Base-by-base conservation (phyloP, 1,140 invertebrate species). In the Orius laevigatus region DNA sequence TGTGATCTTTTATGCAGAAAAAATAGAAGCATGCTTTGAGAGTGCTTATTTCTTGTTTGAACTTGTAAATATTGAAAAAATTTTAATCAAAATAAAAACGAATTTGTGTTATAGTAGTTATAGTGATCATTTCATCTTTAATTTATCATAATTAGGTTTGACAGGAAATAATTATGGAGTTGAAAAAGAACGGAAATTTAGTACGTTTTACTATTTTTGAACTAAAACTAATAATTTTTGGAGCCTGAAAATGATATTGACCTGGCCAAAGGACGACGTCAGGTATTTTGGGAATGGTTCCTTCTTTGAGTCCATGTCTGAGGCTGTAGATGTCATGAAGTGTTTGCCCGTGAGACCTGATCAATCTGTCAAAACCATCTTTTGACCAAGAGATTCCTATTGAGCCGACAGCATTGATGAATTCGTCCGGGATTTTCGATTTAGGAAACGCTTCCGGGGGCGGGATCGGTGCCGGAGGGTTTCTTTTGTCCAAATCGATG, bases 341-440 rank as follows among this genome's bases (percentile, higher is more conserved):
- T 0, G 93, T 95, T 62, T 98, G 89, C 5, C 93, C 94, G 66
- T 98, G 93, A n/a, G 87, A 79, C 42, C 92, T 70, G 48, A 93
- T 76, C 14, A 98, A 62, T 46, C 94, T 70, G 60, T 96, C 91
- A 42, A 86, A 69, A 0, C 79, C 82, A 18, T 85, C 76, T 39
- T 73, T 65, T 0, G 91, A 93, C 59, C 77, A 74, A 0, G 75
- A 68, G 34, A 96, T 75, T 3, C 74, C 65, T 11, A 74, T 62
- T 9, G 63, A 56, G 45, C 70, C 63, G 9, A 92, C 57, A 18
- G 72, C 71, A 9, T 77, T 60, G 15, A 81, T 35, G 52, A 89
- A 78, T 20, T 70, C 63, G 72, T 55, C 34, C 63, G 51, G 51
- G 9, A 69, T 53, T 8, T 58, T 67, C 2, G 76, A 63, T 9